A percentile compares a stretch with the other conserved stretches of the same genome.
Evolutionary conservation across 2,113 vertebrate species (phyloP).

Genomic region (Archilochus colubris): DNA sequence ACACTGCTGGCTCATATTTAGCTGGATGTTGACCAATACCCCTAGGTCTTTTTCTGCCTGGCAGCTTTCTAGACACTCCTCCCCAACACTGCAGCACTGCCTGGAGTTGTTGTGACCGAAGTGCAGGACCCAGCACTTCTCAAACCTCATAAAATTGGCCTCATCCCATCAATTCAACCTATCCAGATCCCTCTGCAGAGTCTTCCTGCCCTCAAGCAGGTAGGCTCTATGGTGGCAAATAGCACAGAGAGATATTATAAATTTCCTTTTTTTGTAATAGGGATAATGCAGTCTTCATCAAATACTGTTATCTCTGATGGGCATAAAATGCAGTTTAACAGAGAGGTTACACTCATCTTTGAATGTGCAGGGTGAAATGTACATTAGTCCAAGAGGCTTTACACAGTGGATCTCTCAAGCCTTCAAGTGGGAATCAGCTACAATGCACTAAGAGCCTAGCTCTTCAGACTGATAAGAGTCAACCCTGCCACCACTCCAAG

Average conservation of each 20-base stretch:
- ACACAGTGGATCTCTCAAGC: not conserved
- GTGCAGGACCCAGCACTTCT: too few species aligned
- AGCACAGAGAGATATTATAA: constrained; percentile 16
- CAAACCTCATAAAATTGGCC: too few species aligned
- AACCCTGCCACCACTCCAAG: not conserved
- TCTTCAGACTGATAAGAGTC: not conserved
- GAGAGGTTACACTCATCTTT: constrained; percentile 1
- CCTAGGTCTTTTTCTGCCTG: too few species aligned
- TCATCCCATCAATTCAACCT: too few species aligned
- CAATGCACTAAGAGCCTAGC: not conserved
- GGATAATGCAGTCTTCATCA: constrained; percentile 54
- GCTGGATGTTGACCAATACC: too few species aligned
- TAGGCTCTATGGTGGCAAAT: not conserved
- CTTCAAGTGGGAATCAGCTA: not conserved
- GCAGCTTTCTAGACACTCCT: too few species aligned
- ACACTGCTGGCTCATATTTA: too few species aligned
- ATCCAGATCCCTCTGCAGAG: too few species aligned
- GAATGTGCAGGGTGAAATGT: not conserved
- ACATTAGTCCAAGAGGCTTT: not conserved
- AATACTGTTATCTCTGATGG: constrained; percentile 28
- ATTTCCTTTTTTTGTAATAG: constrained; percentile 31
- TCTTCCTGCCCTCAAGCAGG: not conserved
- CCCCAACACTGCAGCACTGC: too few species aligned
- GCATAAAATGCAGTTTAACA: constrained; percentile 62
- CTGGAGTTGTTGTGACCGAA: too few species aligned